Evolutionary conservation across 2,797 vertebrate species (phyloP).

Genomic region (Scarus forsteni): DNA sequence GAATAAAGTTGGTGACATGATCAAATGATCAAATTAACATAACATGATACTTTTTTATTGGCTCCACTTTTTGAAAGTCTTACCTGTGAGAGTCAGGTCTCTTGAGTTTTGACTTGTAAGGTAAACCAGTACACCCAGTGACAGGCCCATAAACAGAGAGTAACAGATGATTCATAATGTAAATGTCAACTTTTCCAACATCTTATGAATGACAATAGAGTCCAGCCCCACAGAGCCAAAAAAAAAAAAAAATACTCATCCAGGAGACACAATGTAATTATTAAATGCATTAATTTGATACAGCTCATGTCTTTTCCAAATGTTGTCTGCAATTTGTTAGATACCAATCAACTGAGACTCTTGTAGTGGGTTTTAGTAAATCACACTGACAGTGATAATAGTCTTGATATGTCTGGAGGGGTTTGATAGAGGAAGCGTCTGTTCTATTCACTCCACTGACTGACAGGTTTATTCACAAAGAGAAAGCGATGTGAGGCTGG

Average conservation of each 20-base stretch:
- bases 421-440: conserved; percentile 15
- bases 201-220: conserved; percentile 39
- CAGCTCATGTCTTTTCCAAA: conserved; percentile 23
- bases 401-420: conserved; percentile 13
- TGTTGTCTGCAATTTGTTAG: conserved; percentile 44
- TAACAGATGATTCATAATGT: too few species aligned
- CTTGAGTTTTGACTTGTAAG: too few species aligned
- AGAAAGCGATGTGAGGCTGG: conserved; percentile 11
- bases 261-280: conserved; percentile 43
- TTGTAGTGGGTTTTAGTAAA: conserved; percentile 37
- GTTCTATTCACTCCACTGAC: conserved; percentile 21
- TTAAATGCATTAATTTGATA: conserved; percentile 38
- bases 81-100: too few species aligned
- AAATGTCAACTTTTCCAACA: neutral
- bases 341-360: conserved; percentile 28
- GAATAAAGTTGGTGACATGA: too few species aligned
- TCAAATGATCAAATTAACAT: too few species aligned
- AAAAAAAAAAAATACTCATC: conserved; percentile 41
- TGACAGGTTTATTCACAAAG: conserved; percentile 40
- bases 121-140: too few species aligned
- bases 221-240: conserved; percentile 17
- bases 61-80: too few species aligned
- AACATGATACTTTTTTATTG: too few species aligned
- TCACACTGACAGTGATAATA: conserved; percentile 45
- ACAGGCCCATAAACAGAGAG: too few species aligned